phyloP scores from a whole-genome alignment of 1,140 invertebrate genomes.

The Frieseomelitta varia region DNA sequence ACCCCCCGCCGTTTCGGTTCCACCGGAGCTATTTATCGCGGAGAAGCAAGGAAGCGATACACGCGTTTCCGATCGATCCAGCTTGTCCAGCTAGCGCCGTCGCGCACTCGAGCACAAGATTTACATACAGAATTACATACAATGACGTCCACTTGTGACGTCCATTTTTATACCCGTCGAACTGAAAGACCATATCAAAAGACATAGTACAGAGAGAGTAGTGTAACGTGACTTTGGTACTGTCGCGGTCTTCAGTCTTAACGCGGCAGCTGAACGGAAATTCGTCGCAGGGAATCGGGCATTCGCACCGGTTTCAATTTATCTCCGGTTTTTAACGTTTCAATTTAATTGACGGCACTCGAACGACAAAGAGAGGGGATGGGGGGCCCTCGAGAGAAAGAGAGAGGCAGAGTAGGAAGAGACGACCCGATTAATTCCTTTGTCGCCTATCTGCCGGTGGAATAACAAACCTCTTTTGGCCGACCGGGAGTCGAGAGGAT shows the following conservation, averaged over 20 bases:
- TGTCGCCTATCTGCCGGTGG: conserved; percentile 72
- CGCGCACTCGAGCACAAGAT: background rate
- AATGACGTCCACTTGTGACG: too few species aligned
- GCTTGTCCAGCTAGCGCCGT: background rate
- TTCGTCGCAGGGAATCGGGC: background rate
- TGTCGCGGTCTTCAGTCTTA: background rate
- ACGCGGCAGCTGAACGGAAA: background rate
- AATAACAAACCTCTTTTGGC: conserved; percentile 79
- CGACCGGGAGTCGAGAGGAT: conserved; percentile 76
- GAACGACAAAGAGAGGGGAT: conserved; percentile 53
- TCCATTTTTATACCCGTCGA: too few species aligned
- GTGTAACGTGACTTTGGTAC: too few species aligned
- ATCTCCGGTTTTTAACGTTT: conserved; percentile 68
- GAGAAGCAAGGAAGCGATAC: background rate
- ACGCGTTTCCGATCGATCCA: background rate
- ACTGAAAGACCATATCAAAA: too few species aligned
- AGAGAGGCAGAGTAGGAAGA: conserved; percentile 28
- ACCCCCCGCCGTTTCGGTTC: background rate
- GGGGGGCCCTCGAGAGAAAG: conserved; percentile 7
- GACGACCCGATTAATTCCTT: conserved; percentile 78
- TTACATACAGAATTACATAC: too few species aligned
- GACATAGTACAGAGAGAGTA: too few species aligned
- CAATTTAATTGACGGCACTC: conserved; percentile 70
- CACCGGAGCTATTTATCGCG: conserved; percentile 13
- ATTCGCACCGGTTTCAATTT: conserved; percentile 59